phyloP scores from a whole-genome alignment of 2,113 vertebrate genomes.

The Cichladusa arquata region DNA sequence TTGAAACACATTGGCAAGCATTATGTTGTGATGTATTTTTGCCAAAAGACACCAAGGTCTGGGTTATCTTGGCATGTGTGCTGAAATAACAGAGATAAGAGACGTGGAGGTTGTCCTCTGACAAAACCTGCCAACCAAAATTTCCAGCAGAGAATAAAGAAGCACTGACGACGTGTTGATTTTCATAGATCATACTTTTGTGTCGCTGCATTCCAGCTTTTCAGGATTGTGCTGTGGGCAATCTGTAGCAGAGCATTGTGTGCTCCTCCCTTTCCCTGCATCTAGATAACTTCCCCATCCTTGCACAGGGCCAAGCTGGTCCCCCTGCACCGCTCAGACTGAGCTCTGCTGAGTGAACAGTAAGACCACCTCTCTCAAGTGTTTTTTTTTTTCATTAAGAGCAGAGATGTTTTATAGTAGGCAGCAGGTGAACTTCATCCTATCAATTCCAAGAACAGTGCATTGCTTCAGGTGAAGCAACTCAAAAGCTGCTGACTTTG shows the following conservation, averaged over 20 bases:
- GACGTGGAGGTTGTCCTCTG: neutral
- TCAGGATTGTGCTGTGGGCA: neutral
- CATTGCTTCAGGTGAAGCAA: neutral
- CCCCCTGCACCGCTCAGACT: neutral
- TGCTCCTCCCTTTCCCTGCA: neutral
- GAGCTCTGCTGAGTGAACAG: neutral
- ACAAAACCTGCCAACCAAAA: neutral
- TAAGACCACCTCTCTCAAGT: neutral
- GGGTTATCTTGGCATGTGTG: neutral
- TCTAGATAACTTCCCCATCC: neutral
- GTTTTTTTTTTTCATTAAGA: neutral
- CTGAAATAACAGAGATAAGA: neutral
- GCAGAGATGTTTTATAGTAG: neutral
- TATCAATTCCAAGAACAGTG: neutral
- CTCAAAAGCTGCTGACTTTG: neutral
- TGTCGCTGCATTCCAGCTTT: fast-evolving
- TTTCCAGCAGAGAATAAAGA: neutral
- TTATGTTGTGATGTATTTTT: neutral
- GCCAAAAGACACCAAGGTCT: neutral
- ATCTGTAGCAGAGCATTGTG: fast-evolving
- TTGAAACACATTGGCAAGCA: neutral
- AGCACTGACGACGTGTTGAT: neutral
- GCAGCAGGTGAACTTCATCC: neutral
- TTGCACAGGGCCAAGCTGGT: fast-evolving
- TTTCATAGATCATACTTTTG: neutral